Base-by-base conservation (phyloP, 92 coral and sea anemone genomes). In the Zoanthus solanderi region DNA sequence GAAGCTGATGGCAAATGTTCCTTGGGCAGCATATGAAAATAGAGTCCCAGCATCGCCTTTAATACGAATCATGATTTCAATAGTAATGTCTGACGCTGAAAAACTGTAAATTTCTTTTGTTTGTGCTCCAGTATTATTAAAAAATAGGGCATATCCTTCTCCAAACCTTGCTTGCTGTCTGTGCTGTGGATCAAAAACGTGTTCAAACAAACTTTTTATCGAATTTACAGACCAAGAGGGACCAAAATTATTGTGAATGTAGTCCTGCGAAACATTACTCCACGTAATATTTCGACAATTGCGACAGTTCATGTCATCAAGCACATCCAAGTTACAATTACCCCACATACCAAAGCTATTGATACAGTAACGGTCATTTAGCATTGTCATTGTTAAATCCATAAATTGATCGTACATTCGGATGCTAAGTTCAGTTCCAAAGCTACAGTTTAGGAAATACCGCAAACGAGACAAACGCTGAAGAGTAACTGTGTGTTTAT, bases 341-440 rank as follows among this genome's bases (percentile, higher is more conserved):
- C 91, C 95, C 91, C 90, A 89, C 7, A 92, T 83, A 14, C 95
- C 95, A 58, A 53, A 71, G 72, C 93, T 90, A 17, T 73, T 78
- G 10, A 69, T 60, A 32, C 95, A 92, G 80, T 86, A 87, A 42
- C 68, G 87, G 46, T 63, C 53, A 73, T 92, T 75, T 23, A 76
- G 73, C 63, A 90, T 14, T 29, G 50, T 57, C 69, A 90, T 12
- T 52, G 32, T 58, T 37, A 92, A 42, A 72, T 92, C 93, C 61
- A 92, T 56, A 81, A 89, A 92, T 78, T 92, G 95, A 56, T 91
- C 95, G 60, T 82, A 92, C 65, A 92, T 77, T 60, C 93, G 84
- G 46, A 92, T 69, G 54, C 80, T 63, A 12, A 92, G 91, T 47
- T 79, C 63, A 4, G 89, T 78, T 9, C 90, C 89, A 60, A 82